Conservation (phyloP, 2,888 invertebrate species). For the Matsumyia berberina region DNA sequence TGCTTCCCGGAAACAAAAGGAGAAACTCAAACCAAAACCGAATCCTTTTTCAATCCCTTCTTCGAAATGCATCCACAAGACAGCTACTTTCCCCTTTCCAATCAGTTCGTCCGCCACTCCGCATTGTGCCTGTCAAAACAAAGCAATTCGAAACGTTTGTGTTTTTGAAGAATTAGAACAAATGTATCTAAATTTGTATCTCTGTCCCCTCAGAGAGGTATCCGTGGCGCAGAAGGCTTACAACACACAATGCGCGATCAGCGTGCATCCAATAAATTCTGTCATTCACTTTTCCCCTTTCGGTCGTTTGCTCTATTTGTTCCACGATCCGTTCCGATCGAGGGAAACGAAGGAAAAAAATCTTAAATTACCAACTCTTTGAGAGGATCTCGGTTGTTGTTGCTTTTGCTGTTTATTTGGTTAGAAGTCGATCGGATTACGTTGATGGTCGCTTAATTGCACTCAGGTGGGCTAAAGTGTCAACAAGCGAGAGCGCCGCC, state of each 20-base stretch:
- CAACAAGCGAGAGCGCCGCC: constrained; percentile 63
- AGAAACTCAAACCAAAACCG: constrained; percentile 45
- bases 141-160: constrained; percentile 73
- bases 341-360: constrained; percentile 33
- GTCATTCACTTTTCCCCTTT: constrained; percentile 67
- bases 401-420: constrained; percentile 53
- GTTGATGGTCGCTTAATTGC: constrained; percentile 76
- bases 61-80: constrained; percentile 46
- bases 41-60: constrained; percentile 69
- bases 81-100: constrained; percentile 30
- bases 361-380: constrained; percentile 75
- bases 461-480: constrained; percentile 76
- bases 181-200: constrained; percentile 77
- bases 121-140: constrained; percentile 67
- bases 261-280: constrained; percentile 76
- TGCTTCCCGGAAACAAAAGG: constrained; percentile 66
- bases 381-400: constrained; percentile 50
- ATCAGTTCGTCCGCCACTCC: neutral
- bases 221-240: constrained; percentile 48
- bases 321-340: constrained; percentile 48
- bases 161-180: constrained; percentile 76
- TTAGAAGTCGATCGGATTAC: constrained; percentile 75
- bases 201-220: constrained; percentile 55
- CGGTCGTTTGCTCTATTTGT: constrained; percentile 63
- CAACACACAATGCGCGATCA: constrained; percentile 57